Base-by-base conservation (phyloP, 2,888 invertebrate species). In the Melanophora roralis region DNA sequence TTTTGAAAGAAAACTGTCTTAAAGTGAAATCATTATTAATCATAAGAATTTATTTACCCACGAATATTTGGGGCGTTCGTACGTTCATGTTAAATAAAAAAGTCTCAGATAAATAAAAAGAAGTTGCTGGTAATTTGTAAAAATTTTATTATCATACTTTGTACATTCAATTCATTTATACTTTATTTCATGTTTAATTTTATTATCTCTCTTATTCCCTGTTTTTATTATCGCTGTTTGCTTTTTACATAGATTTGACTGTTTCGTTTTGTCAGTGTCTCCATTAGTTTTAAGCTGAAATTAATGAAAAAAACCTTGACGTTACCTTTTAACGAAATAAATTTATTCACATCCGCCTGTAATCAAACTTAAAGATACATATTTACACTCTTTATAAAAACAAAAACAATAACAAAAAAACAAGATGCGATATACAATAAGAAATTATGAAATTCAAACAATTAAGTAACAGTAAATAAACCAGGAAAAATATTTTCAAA, bases 251-350 rank as follows among this genome's bases (percentile, higher is more conserved):
- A 23, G 38, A 57, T 34, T 49, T 59, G 12, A 65, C 34, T 40
- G 32, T 72, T 65, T 43, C 36, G 27, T 47, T 14, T 43, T 57
- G 64, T 40, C 45, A 64, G 67, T 68, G 71, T 65, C 71, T 59
- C 71, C 43, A 64, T 64, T 65, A 64, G 59, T 73, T 78, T 49
- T 55, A 57, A 64, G 34, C 68, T 68, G 47, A 73, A 73, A 59
- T 59, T 67, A 74, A 74, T 74, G 49, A 59, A 65, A 47, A 40
- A 78, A 78, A 78, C 78, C 78, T 78, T 73, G 78, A 73, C 55
- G 73, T 60, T 73, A 62, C 27, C 68, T 68, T 60, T 60, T 27
- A 5, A 27, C 27, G 11, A 72, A 57, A 47, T 55, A 11, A 49
- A 36, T 60, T 65, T 36, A 47, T 72, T 53, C 59, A 78, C 67